Evolutionary conservation across 2,113 vertebrate genomes (phyloP).

Genomic region (Stercorarius parasiticus): DNA sequence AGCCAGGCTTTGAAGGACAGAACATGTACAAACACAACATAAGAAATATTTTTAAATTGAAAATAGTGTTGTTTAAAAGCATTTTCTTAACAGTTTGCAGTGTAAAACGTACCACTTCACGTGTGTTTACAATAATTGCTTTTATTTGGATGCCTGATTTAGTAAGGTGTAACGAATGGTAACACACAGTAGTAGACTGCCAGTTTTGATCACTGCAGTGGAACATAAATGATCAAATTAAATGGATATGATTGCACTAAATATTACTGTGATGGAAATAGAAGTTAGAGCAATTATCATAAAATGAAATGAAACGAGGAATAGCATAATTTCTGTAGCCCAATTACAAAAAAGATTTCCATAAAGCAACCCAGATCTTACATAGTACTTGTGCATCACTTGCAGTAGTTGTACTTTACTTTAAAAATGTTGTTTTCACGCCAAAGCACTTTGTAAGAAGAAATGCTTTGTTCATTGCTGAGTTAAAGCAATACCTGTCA

Average conservation of each 20-base stretch:
- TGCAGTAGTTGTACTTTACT: background rate
- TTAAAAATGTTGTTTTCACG: background rate
- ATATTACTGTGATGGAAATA: background rate
- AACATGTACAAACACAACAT: background rate
- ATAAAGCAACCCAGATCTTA: background rate
- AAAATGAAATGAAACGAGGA: background rate
- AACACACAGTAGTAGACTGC: background rate
- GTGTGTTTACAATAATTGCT: background rate
- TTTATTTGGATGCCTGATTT: background rate
- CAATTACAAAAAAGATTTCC: background rate
- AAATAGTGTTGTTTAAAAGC: background rate
- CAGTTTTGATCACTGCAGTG: background rate
- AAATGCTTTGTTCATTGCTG: background rate
- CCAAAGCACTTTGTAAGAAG: background rate
- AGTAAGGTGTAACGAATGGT: background rate
- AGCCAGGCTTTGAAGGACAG: background rate
- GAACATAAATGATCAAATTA: slow-evolving; percentile 25
- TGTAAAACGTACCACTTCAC: background rate
- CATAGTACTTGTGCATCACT: background rate
- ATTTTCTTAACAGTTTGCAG: background rate
- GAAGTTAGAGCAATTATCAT: background rate
- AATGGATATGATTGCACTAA: background rate
- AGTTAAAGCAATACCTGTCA: background rate
- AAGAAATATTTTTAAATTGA: background rate
- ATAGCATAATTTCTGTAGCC: background rate